Conservation (phyloP, 2,113 vertebrate genomes). For the Motacilla tschutschensis region DNA sequence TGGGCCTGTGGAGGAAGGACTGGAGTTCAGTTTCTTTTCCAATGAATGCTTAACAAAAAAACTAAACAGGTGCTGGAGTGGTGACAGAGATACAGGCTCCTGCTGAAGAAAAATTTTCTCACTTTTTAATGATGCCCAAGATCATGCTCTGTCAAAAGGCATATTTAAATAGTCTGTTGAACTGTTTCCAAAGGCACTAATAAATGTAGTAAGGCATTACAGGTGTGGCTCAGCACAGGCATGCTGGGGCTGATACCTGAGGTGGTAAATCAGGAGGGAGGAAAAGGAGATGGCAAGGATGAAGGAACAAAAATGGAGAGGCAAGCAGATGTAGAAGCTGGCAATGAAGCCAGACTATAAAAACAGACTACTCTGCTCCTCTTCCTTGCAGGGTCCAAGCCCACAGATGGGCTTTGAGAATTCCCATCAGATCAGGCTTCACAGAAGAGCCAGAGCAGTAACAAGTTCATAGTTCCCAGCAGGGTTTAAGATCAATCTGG, state of each 20-base stretch:
- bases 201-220: neutral
- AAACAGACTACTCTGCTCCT: neutral
- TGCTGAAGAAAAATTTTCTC: neutral
- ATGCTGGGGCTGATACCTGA: neutral
- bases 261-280: neutral
- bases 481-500: neutral
- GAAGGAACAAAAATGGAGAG: neutral
- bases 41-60: neutral
- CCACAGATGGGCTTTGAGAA: neutral
- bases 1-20: neutral
- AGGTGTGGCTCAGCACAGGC: neutral
- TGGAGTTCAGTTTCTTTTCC: neutral
- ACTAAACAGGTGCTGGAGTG: neutral
- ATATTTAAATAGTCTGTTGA: neutral
- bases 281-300: neutral
- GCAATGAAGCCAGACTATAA: neutral
- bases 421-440: neutral
- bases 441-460: neutral
- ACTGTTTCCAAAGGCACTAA: neutral
- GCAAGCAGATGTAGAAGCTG: neutral
- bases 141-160: neutral
- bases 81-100: neutral
- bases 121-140: neutral
- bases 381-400: neutral
- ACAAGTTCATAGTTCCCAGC: neutral